Evolutionary conservation across 2,797 vertebrate genomes (phyloP).

Genomic region (Peromyscus nudipes): DNA sequence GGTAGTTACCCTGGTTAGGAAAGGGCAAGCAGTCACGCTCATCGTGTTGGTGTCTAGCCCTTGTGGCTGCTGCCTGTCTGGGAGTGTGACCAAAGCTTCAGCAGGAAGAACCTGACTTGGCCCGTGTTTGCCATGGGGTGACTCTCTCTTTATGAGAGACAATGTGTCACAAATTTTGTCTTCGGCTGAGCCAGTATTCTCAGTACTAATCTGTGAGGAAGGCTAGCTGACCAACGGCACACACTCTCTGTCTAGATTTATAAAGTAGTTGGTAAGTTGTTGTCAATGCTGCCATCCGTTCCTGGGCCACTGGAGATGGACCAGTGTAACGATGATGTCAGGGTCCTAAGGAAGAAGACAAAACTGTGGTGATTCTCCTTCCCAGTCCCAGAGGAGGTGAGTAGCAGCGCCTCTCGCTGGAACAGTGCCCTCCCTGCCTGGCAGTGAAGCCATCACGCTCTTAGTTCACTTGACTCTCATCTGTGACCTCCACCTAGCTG

Average conservation of each 20-base stretch:
- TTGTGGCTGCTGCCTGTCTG: neutral
- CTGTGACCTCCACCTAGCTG: neutral
- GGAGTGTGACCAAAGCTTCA: neutral
- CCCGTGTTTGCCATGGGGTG: neutral
- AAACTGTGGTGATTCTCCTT: neutral
- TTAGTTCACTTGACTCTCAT: neutral
- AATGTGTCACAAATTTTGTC: neutral
- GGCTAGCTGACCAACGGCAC: neutral
- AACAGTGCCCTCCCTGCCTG: neutral
- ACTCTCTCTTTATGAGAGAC: constrained; percentile 12
- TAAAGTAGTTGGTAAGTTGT: neutral
- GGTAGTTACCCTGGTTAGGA: neutral
- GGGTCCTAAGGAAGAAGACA: neutral
- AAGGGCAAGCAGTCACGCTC: neutral
- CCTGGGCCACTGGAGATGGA: constrained; percentile 27
- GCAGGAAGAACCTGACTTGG: neutral
- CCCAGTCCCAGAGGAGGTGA: neutral
- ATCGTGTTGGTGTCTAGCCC: neutral
- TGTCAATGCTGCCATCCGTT: neutral
- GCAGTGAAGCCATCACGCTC: neutral
- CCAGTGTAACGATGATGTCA: neutral
- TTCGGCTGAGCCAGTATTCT: neutral
- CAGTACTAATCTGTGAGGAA: neutral
- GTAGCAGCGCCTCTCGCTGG: neutral
- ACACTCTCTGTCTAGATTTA: constrained; percentile 16